A percentile compares a stretch with the other conserved stretches of the same genome.
Conservation (phyloP, 2,888 invertebrate genomes). For the Stratiomys singularior region DNA sequence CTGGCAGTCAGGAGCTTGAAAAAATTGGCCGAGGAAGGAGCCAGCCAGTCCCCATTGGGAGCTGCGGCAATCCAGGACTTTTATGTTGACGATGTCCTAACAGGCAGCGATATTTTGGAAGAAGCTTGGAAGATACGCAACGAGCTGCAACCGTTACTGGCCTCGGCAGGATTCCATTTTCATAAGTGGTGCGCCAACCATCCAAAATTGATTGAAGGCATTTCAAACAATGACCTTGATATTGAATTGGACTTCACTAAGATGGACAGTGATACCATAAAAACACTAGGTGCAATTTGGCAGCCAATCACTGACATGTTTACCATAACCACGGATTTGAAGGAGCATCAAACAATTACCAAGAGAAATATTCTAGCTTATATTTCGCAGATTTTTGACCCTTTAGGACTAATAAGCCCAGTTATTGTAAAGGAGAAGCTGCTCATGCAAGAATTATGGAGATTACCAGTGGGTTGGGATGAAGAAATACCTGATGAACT, state of each 20-base stretch:
- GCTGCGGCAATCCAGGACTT: no score
- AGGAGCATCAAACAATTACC: not conserved
- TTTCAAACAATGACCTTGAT: conserved; percentile 45
- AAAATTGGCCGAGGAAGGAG: no score
- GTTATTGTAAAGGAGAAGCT: conserved; percentile 19
- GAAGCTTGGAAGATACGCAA: no score
- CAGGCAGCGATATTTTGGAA: no score
- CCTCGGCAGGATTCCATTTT: no score
- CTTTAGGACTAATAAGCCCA: conserved; percentile 26
- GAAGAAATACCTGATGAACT: not conserved
- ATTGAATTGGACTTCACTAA: conserved; percentile 44
- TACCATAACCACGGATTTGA: not conserved
- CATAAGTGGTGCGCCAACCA: conserved; percentile 37
- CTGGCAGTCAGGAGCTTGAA: no score
- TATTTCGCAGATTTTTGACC: conserved; percentile 28
- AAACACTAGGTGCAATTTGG: conserved; percentile 40
- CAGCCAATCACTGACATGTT: conserved; percentile 24
- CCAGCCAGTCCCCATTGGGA: no score
- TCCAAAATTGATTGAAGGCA: conserved; percentile 44
- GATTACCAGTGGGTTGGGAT: not conserved
- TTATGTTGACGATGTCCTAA: no score
- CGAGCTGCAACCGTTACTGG: no score
- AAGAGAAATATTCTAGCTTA: conserved; percentile 27
- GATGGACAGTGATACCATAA: not conserved
- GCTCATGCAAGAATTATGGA: not conserved